These are phyloP conservation scores for Austrofundulus limnaeus DNA, from an alignment of 2,113 vertebrate genomes.

Conservation along the genomic window DNA sequence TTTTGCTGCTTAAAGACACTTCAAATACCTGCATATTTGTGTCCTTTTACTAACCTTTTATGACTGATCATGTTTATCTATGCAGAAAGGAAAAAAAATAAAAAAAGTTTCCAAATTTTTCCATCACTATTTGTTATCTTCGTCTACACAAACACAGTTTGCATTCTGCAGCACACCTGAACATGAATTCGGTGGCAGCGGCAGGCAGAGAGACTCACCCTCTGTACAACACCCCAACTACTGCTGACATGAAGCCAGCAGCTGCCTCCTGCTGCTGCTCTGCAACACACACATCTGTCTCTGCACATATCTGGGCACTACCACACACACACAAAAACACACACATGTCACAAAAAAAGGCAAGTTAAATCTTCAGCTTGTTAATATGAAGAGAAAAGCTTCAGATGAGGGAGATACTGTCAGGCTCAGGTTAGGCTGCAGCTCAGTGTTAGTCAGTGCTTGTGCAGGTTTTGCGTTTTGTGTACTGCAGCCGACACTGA, in stretches of 20 bases:
- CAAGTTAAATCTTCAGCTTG: slow-evolving; percentile 4
- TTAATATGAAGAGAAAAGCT: slow-evolving; percentile 16
- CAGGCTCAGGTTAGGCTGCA: slow-evolving; percentile 21
- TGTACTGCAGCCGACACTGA: slow-evolving; percentile 33
- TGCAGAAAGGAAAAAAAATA: background rate
- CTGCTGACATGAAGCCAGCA: slow-evolving; percentile 57
- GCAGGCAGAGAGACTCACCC: slow-evolving; percentile 60
- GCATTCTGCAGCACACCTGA: background rate
- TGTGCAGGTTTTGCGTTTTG: slow-evolving; percentile 15
- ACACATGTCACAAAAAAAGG: slow-evolving; percentile 15
- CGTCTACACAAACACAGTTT: background rate
- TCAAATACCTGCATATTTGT: background rate
- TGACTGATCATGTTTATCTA: background rate
- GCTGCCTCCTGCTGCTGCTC: slow-evolving; percentile 39
- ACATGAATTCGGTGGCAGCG: background rate
- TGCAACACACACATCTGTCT: slow-evolving; percentile 47
- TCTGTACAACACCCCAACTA: slow-evolving; percentile 61
- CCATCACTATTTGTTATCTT: background rate
- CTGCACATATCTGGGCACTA: slow-evolving; percentile 34
- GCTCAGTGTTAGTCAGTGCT: slow-evolving; percentile 7
- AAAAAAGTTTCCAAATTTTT: background rate
- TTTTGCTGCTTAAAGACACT: background rate
- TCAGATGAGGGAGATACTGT: slow-evolving; percentile 25
- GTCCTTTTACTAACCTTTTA: background rate
- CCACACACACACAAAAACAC: slow-evolving; percentile 12